Conservation (phyloP, 2,113 vertebrate species). For the Gymnarchus niloticus region DNA sequence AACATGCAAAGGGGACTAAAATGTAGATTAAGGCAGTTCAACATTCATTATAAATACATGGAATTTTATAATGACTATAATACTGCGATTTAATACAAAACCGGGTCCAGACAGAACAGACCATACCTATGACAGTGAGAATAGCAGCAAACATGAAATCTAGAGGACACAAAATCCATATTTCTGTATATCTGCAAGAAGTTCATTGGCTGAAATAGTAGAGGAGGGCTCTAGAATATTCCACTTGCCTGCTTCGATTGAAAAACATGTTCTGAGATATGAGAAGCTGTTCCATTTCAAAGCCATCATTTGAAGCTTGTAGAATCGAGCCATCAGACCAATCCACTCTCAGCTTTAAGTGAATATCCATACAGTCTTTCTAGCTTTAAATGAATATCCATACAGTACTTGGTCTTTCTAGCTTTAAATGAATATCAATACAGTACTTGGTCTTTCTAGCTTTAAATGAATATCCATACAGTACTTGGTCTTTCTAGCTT, state of each 20-base stretch:
- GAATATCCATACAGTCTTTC: background rate
- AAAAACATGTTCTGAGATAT: too few species aligned
- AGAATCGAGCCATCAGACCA: background rate
- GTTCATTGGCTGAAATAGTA: background rate
- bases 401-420: too few species aligned
- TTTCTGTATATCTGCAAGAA: background rate
- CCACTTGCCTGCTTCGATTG: too few species aligned
- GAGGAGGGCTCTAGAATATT: background rate
- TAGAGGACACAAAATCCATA: background rate
- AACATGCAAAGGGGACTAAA: slow-evolving; percentile 20
- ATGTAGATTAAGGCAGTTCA: slow-evolving; percentile 24
- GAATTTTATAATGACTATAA: slow-evolving; percentile 27
- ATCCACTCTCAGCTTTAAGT: background rate
- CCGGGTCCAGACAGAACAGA: background rate
- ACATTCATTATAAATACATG: background rate
- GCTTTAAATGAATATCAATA: too few species aligned
- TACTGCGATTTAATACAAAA: slow-evolving; percentile 23
- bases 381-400: background rate
- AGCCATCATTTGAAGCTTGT: background rate
- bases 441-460: too few species aligned
- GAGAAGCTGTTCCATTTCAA: background rate
- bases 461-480: too few species aligned
- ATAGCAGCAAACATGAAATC: background rate
- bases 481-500: too few species aligned
- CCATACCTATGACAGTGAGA: too few species aligned